Evolutionary conservation across 2,113 vertebrate genomes (phyloP), one percentile per base, ranked within the genome.

Genomic region (Loxodonta africana): DNA sequence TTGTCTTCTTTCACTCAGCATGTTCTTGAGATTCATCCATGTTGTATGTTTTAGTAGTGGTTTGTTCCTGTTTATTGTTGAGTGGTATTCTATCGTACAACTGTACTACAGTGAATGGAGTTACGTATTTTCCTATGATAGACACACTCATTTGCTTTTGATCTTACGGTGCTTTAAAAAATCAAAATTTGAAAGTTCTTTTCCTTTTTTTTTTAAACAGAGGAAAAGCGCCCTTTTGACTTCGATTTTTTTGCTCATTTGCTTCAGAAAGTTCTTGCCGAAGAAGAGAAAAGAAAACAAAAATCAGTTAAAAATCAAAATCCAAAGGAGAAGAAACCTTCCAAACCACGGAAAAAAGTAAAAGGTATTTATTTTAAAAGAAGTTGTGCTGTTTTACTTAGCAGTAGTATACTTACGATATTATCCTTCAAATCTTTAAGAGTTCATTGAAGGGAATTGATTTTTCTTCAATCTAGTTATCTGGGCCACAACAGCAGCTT

Each of bases 201-300:
- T 83, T 44, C 6, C 84, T 20, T 57, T 87, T 95, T 98, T 48
- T 95, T 98, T 97, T 97, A 93, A 53, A 85, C 92, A 99, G 99
- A 98, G 98, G 99, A 99, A 96, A 99, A 99, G 96, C 98, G 99
- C 2, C 99, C 99, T 77, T 99, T 99, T 98, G 99, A 99, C 98
- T 99, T 99, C 73, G 99, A 99, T 92, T 99, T 99, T 98, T 99
- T 99, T 98, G 99, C 99, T 44, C 99, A 99, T 85, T 98, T 99
- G 77, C 99, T 99, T 87, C 99, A 99, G 88, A 99, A 99, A 97
- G 99, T 99, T 91, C 97, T 99, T 90, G 99, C 99, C 94, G 98
- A 99, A 92, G 99, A 99, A 93, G 98, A 99, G 94, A 99, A 98
- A 96, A 99, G 98, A 96, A 99, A 98, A 94, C 98, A 98, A 88